Evolutionary conservation across 2,888 invertebrate genomes (phyloP).

Genomic region (Ecdyonurus torrentis): DNA sequence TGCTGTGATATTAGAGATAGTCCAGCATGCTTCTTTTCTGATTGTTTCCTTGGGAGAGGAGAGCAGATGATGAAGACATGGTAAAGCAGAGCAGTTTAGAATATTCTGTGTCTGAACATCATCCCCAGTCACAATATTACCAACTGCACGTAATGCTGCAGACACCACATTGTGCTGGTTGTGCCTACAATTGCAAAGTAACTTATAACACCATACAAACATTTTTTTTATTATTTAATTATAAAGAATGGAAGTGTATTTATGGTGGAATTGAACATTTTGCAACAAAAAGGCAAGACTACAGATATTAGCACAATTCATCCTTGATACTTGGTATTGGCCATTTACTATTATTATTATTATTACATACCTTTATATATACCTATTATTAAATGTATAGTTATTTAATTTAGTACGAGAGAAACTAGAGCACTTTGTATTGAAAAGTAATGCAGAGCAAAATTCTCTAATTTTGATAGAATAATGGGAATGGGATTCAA

Average conservation of each 20-base stretch:
- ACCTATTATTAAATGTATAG: no score
- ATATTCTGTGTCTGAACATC: constrained; percentile 92
- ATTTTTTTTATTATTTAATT: no score
- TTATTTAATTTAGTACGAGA: no score
- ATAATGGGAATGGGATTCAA: no score
- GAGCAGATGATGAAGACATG: constrained; percentile 62
- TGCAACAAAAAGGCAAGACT: neutral
- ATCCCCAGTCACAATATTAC: constrained; percentile 95
- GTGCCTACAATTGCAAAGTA: constrained; percentile 43
- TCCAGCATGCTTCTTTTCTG: constrained; percentile 94
- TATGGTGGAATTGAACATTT: neutral
- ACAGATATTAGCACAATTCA: neutral
- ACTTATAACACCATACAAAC: no score
- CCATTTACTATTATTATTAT: neutral
- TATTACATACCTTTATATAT: no score
- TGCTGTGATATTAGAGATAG: constrained; percentile 90
- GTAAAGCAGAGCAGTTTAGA: constrained; percentile 77
- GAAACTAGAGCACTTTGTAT: no score
- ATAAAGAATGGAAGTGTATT: no score
- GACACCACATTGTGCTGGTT: constrained; percentile 69
- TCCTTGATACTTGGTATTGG: neutral
- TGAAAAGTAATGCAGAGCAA: no score
- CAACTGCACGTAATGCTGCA: constrained; percentile 89
- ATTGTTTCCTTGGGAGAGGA: constrained; percentile 65
- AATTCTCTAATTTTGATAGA: no score